Evolutionary conservation across 2,113 vertebrate species (phyloP).

Genomic region (Mesembrinibis cayennensis): DNA sequence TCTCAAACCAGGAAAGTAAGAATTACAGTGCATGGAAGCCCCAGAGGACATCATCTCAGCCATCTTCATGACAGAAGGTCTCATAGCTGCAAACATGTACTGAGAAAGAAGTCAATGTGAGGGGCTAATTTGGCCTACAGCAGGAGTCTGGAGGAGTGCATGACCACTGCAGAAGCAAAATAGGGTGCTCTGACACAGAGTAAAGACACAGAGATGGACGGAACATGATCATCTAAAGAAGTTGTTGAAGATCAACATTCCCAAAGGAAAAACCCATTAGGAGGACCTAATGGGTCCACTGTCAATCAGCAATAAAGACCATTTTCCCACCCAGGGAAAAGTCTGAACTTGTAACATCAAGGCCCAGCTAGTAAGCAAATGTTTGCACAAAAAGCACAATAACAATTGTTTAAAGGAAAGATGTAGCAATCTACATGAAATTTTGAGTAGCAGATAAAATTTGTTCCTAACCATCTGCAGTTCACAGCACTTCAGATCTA

Average conservation of each 20-base stretch:
- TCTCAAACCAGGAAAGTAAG: background rate
- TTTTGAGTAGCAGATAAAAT: constrained; percentile 43
- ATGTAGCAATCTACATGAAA: constrained; percentile 53
- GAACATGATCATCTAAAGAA: background rate
- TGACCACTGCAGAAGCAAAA: background rate
- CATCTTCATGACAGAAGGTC: background rate
- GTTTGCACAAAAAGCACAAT: constrained; percentile 60
- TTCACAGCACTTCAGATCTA: constrained; percentile 32
- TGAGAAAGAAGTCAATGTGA: background rate
- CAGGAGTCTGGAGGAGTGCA: background rate
- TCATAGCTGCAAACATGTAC: background rate
- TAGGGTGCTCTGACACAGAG: background rate
- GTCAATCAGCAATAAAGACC: background rate
- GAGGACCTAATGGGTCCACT: background rate
- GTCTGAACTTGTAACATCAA: background rate
- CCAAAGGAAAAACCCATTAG: background rate
- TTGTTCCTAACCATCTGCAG: background rate
- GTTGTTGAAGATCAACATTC: background rate
- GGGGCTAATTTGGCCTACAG: background rate
- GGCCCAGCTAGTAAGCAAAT: constrained; percentile 39
- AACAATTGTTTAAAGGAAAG: constrained; percentile 48
- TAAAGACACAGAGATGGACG: background rate
- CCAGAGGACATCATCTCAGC: background rate
- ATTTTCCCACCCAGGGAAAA: background rate
- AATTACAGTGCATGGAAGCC: background rate